phyloP scores from a whole-genome alignment of 2,888 invertebrate species.

The Tetragonisca angustula region DNA sequence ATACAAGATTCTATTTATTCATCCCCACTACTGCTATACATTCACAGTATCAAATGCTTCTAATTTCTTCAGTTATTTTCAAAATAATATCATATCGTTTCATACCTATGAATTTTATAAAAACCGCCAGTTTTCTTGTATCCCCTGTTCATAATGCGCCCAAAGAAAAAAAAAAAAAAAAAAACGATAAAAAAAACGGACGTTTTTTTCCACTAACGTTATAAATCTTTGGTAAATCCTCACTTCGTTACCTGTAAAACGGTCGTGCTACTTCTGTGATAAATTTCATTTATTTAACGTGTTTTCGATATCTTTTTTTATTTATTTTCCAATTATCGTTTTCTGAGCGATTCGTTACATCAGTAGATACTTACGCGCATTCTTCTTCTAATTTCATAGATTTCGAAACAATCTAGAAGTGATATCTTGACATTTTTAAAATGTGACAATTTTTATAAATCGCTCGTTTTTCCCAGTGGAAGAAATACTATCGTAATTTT shows the following conservation, averaged over 20 bases:
- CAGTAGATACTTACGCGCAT: background rate
- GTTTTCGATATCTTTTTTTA: background rate
- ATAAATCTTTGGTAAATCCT: background rate
- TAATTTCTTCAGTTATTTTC: conserved; percentile 8
- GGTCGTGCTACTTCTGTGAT: background rate
- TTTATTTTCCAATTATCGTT: background rate
- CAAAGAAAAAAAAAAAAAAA: background rate
- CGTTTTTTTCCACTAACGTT: background rate
- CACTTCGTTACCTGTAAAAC: too few species aligned
- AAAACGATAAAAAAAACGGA: too few species aligned
- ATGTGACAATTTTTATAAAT: background rate
- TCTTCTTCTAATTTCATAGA: background rate
- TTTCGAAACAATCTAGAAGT: background rate
- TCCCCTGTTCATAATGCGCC: background rate
- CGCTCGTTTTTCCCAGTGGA: too few species aligned
- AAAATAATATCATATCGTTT: background rate
- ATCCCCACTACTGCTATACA: conserved; percentile 57
- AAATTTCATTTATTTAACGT: background rate
- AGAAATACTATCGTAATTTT: background rate
- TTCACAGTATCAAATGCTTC: conserved; percentile 23
- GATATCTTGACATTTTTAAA: background rate
- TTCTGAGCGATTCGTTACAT: background rate
- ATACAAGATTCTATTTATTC: conserved; percentile 62
- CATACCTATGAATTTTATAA: background rate
- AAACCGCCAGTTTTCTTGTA: background rate